Evolutionary conservation across 2,113 vertebrate species (phyloP).

Genomic region (Collichthys lucidus): DNA sequence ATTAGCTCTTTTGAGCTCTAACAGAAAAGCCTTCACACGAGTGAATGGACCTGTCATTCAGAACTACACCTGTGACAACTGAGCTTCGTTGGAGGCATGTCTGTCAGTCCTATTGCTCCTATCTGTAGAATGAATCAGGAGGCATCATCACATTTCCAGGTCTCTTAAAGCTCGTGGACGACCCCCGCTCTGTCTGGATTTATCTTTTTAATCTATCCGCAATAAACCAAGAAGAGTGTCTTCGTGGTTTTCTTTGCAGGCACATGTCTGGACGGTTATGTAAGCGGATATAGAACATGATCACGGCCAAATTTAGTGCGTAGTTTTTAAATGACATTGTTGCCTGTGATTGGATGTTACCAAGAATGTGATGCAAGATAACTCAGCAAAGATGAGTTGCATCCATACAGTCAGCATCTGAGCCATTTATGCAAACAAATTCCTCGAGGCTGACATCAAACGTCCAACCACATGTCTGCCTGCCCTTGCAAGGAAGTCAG

Average conservation of each 20-base stretch:
- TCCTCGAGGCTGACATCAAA: constrained; percentile 75
- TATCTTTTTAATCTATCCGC: constrained; percentile 57
- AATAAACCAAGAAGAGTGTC: constrained; percentile 43
- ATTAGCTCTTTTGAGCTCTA: constrained; percentile 58
- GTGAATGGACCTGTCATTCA: constrained; percentile 70
- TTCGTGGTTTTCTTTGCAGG: constrained; percentile 37
- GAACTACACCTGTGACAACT: constrained; percentile 57
- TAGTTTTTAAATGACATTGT: not conserved
- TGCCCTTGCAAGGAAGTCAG: constrained; percentile 64
- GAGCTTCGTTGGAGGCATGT: constrained; percentile 28
- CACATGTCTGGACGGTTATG: constrained; percentile 14
- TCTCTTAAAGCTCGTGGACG: constrained; percentile 45
- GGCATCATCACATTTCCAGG: constrained; percentile 67
- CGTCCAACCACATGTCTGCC: constrained; percentile 69
- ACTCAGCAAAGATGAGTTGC: constrained; percentile 38
- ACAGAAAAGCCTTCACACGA: constrained; percentile 54
- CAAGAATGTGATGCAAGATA: constrained; percentile 47
- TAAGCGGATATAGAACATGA: constrained; percentile 17
- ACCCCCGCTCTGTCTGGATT: constrained; percentile 30
- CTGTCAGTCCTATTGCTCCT: constrained; percentile 53
- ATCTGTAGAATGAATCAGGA: constrained; percentile 68
- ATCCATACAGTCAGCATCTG: constrained; percentile 50
- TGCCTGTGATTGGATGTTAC: constrained; percentile 14
- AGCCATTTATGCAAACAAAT: constrained; percentile 71
- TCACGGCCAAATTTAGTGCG: constrained; percentile 12